Conservation (phyloP, 2,113 vertebrate species). For the mouse (Mus musculus) region GRCm39 chr1:89473001-89473500, state of each 20-base stretch:
- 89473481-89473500: not conserved
- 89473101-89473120: slow-evolving; percentile 4
- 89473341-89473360: too few relatives aligned
- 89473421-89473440: not conserved
- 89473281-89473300: slow-evolving; percentile 16
- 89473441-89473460: not conserved
- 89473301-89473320: not conserved
- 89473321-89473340: not conserved
- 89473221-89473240: not conserved
- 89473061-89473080: slow-evolving; percentile 38
- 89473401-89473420: not conserved
- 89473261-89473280: slow-evolving; percentile 44
- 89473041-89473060: slow-evolving; percentile 41
- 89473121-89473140: slow-evolving; percentile 59
- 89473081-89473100: slow-evolving; percentile 44
- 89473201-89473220: not conserved
- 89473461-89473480: not conserved
- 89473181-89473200: not conserved
- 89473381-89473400: not conserved
- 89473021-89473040: slow-evolving; percentile 20
- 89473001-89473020: not conserved
- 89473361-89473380: not conserved
- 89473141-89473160: slow-evolving; percentile 41
- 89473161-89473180: not conserved
- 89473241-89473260: not conserved